Evolutionary conservation across 2,113 vertebrate genomes (phyloP), one percentile per base, ranked within the genome.

Genomic region (Crotalus horridus): DNA sequence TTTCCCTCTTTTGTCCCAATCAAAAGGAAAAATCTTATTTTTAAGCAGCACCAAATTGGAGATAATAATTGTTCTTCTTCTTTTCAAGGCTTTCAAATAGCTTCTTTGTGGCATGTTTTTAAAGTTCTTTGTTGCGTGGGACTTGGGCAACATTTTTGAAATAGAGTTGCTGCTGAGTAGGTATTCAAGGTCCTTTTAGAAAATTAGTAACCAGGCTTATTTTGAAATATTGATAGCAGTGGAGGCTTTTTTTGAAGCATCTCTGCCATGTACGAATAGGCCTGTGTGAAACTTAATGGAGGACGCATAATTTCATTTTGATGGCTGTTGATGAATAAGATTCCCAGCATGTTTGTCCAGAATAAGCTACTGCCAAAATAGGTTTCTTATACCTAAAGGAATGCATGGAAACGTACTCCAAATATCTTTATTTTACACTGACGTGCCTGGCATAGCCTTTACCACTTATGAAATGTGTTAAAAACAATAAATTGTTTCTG

Each of bases 361-460:
- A 13, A 9, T 39, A 43, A 26, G 3, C 23, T 23, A 89, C 1
- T 4, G 24, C 56, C 33, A 61, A 43, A 17, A n/a, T 24, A 56
- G 26, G 20, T 21, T 39, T 39, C 58, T 15, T 43, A 46, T 24
- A 1, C 24, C 12, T 89, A 13, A 29, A 59, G 54, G 21, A 2
- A 3, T 53, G 5, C n/a, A 43, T 23, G 20, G 13, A 12, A 85
- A 91, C 46, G 29, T 24, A 59, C 15, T 23, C 26, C 6, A 69
- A 39, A 55, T 43, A 69, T 85, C 29, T 29, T 81, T 24, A 85
- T 89, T 48, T 1, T 3, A n/a, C 55, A 87, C 24, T 56, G 8
- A 43, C 5, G 13, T 1, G 0, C 51, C 87, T 92, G 51, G 10
- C 0, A 0, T 6, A 3, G n/a, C 33, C 0, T 0, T 58, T 95